These are phyloP conservation scores for Madoqua kirkii DNA, from an alignment of 2,113 vertebrate species.

Conservation along the genomic window DNA sequence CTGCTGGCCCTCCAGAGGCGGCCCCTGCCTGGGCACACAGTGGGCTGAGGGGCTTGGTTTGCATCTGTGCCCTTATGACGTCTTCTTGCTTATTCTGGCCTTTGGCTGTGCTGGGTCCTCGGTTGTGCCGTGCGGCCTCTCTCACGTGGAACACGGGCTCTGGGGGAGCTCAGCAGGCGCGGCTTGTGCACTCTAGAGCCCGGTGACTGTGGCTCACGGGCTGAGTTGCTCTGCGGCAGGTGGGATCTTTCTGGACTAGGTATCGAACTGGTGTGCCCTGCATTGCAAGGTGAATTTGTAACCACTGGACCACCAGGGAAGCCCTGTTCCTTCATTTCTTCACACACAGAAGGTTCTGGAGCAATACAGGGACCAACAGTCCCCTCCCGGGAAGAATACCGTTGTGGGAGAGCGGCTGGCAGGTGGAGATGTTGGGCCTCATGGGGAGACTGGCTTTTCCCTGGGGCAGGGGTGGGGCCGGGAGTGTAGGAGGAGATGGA, in stretches of 20 bases:
- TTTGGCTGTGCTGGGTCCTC: background rate
- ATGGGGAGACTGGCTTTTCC: background rate
- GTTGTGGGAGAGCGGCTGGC: background rate
- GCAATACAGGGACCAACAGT: no score
- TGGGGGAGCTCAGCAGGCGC: background rate
- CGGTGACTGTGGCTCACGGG: accelerated
- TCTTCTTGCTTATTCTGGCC: accelerated
- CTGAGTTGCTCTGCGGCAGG: background rate
- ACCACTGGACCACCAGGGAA: background rate
- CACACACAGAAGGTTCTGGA: background rate
- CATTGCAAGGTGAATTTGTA: background rate
- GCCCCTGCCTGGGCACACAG: background rate
- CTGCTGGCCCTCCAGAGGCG: background rate
- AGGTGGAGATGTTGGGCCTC: background rate
- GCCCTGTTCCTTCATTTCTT: background rate
- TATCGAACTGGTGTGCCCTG: background rate
- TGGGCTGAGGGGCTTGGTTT: background rate
- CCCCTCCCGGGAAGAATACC: background rate
- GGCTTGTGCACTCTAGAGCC: background rate
- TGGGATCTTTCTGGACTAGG: background rate
- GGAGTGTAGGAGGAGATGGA: no score
- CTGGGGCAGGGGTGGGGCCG: background rate
- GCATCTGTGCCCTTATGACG: accelerated
- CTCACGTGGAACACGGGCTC: accelerated
- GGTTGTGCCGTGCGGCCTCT: accelerated